These are phyloP conservation scores for Dendrolimus houi DNA, from an alignment of 2,888 invertebrate genomes.

Conservation along the genomic window DNA sequence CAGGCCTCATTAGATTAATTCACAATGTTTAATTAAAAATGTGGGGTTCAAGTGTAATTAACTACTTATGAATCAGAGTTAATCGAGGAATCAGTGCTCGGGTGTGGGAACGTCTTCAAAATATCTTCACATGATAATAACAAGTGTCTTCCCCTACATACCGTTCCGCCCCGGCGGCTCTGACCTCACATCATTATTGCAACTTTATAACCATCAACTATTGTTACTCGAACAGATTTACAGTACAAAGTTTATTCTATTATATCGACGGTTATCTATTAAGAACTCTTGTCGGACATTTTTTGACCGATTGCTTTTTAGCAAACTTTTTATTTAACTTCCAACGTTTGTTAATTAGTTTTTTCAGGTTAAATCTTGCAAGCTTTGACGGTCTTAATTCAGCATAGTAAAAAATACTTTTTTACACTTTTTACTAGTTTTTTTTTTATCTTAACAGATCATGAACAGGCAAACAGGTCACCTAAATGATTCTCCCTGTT, in stretches of 20 bases:
- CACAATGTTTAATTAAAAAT: constrained; percentile 50
- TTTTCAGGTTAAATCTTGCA: too few relatives aligned
- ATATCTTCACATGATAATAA: constrained; percentile 72
- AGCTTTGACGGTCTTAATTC: too few relatives aligned
- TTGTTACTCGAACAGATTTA: constrained; percentile 61
- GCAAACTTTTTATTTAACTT: too few relatives aligned
- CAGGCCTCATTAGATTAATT: constrained; percentile 5
- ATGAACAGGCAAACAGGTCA: too few relatives aligned
- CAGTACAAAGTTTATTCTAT: constrained; percentile 35
- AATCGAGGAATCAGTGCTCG: constrained; percentile 65
- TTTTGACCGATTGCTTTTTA: too few relatives aligned
- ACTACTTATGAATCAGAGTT: constrained; percentile 66
- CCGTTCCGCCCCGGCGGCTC: constrained; percentile 58
- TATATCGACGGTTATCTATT: constrained; percentile 10
- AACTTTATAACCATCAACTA: constrained; percentile 60
- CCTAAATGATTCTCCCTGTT: too few relatives aligned
- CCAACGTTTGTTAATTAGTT: too few relatives aligned
- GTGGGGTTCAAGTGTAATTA: constrained; percentile 61
- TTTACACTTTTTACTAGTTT: too few relatives aligned
- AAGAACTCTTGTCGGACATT: too few relatives aligned
- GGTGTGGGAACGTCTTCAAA: constrained; percentile 71
- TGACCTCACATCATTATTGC: constrained; percentile 71
- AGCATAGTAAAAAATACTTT: too few relatives aligned
- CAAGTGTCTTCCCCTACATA: constrained; percentile 62
- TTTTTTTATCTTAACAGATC: too few relatives aligned